These are phyloP conservation scores for Oxystoma pomonae DNA, from an alignment of 2,888 invertebrate genomes.

Conservation along the genomic window DNA sequence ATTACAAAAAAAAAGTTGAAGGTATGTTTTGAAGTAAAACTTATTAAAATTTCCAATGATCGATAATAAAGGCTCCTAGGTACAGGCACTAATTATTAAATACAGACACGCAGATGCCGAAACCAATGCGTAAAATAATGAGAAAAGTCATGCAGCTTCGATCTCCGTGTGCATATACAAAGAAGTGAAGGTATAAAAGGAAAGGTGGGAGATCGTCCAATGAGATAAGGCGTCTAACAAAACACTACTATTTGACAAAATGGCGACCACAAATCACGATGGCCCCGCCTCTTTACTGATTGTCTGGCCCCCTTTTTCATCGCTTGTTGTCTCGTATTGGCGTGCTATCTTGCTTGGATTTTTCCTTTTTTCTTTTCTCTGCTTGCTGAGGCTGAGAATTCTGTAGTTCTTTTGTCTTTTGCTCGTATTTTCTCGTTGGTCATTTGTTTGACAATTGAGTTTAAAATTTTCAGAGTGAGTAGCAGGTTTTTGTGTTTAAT, in stretches of 20 bases:
- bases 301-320: slow-evolving; percentile 48
- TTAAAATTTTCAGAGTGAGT: no score
- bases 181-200: background rate
- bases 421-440: no score
- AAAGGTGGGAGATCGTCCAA: slow-evolving; percentile 50
- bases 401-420: slow-evolving; percentile 42
- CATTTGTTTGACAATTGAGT: no score
- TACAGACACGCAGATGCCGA: background rate
- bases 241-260: slow-evolving; percentile 53
- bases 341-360: slow-evolving; percentile 40
- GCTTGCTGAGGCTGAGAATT: slow-evolving; percentile 41
- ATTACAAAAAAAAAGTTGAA: no score
- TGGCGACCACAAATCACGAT: slow-evolving; percentile 51
- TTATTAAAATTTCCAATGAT: no score
- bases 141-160: no score
- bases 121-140: background rate
- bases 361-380: slow-evolving; percentile 40
- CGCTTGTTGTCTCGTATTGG: slow-evolving; percentile 46
- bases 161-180: no score
- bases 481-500: no score
- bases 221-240: slow-evolving; percentile 50
- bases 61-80: no score
- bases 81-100: no score
- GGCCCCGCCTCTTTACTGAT: slow-evolving; percentile 43
- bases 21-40: no score